Conservation (phyloP, 2,888 invertebrate species). For the Mesorhabditis spiculigera region DNA sequence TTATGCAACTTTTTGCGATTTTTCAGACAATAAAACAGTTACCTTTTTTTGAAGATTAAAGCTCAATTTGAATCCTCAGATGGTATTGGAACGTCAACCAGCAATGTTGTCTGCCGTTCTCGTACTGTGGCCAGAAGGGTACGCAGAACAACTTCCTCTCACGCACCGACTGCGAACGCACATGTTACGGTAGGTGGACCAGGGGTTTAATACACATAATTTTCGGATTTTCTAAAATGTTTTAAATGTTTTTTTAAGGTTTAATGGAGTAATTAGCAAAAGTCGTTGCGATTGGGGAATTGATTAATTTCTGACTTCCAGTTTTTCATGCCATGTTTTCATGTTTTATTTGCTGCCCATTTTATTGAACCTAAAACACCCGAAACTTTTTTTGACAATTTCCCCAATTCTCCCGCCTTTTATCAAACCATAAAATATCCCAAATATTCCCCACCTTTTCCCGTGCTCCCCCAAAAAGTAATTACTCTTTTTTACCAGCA, state of each 20-base stretch:
- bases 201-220: not conserved
- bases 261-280: not conserved
- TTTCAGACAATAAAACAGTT: not conserved
- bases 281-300: not conserved
- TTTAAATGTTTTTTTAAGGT: not conserved
- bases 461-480: not conserved
- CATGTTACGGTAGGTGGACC: constrained; percentile 45
- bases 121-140: constrained; percentile 53
- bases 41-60: not conserved
- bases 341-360: no score
- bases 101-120: constrained; percentile 41
- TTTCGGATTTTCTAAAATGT: constrained; percentile 5
- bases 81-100: constrained; percentile 40
- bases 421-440: not conserved
- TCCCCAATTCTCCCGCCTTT: not conserved
- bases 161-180: constrained; percentile 51
- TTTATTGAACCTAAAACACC: not conserved
- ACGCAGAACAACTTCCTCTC: constrained; percentile 55
- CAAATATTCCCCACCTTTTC: not conserved
- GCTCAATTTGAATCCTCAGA: constrained; percentile 10
- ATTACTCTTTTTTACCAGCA: not conserved
- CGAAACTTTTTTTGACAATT: not conserved
- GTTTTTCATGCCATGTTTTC: no score
- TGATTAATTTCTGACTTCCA: no score
- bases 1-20: not conserved